These are phyloP conservation scores for Gracilinanus agilis DNA, from an alignment of 2,113 vertebrate genomes.

Conservation along the genomic window DNA sequence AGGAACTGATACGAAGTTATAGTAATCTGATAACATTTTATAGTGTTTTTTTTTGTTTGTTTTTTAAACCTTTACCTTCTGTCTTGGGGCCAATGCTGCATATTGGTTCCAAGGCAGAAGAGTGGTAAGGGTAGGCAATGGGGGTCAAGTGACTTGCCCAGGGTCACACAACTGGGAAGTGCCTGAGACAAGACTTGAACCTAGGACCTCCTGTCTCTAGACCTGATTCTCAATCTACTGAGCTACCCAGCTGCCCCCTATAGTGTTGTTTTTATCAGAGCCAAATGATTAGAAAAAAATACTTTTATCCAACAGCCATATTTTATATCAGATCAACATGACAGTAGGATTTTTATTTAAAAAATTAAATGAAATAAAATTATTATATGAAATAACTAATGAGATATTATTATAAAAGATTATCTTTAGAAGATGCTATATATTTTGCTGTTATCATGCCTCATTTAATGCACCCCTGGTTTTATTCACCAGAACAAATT, in stretches of 20 bases:
- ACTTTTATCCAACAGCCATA: not conserved
- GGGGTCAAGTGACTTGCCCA: no score
- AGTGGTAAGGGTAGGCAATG: no score
- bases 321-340: not conserved
- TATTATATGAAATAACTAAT: not conserved
- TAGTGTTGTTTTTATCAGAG: no score
- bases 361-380: not conserved
- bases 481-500: not conserved
- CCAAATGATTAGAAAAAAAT: not conserved
- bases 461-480: not conserved
- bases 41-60: not conserved
- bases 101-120: no score
- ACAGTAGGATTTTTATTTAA: not conserved
- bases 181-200: no score
- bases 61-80: no score
- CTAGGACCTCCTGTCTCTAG: no score
- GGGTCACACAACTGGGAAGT: no score
- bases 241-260: no score
- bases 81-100: no score
- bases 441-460: not conserved
- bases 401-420: slow-evolving; percentile 4
- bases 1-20: not conserved
- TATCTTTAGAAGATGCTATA: not conserved
- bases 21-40: not conserved
- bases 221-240: no score